phyloP scores from a whole-genome alignment of 1,140 invertebrate genomes.

The Drosophila asahinai region DNA sequence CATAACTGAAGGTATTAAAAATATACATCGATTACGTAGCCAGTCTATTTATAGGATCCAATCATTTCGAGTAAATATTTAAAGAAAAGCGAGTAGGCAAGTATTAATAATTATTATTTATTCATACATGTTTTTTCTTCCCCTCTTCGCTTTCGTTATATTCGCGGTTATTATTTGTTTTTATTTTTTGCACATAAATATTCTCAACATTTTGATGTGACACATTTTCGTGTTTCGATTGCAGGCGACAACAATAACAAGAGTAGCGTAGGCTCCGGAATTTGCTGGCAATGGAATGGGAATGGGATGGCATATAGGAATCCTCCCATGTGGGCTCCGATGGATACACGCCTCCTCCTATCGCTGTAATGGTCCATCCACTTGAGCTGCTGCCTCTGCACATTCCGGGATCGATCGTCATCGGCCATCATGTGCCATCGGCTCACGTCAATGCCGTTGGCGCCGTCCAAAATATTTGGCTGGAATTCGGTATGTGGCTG shows the following conservation, averaged over 20 bases:
- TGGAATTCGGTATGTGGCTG: slow-evolving; percentile 64
- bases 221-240: slow-evolving; percentile 66
- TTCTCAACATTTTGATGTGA: slow-evolving; percentile 66
- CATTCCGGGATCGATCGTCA: slow-evolving; percentile 59
- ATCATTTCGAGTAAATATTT: slow-evolving; percentile 58
- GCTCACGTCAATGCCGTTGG: slow-evolving; percentile 67
- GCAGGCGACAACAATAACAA: slow-evolving; percentile 54
- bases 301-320: background rate
- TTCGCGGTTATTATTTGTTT: slow-evolving; percentile 41
- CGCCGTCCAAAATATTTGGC: slow-evolving; percentile 57
- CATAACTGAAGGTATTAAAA: slow-evolving; percentile 64
- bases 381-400: slow-evolving; percentile 55
- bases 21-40: slow-evolving; percentile 77
- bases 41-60: slow-evolving; percentile 67
- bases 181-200: slow-evolving; percentile 63
- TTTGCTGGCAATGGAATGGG: background rate
- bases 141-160: slow-evolving; percentile 37
- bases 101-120: slow-evolving; percentile 79
- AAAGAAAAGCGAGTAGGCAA: slow-evolving; percentile 40
- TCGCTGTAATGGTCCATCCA: slow-evolving; percentile 47
- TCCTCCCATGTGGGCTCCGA: background rate
- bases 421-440: slow-evolving; percentile 58
- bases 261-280: slow-evolving; percentile 32
- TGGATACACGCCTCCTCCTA: slow-evolving; percentile 12
- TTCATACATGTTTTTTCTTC: slow-evolving; percentile 44